Base-by-base conservation (phyloP, 2,113 vertebrate species). In the Lasiurus cinereus region DNA sequence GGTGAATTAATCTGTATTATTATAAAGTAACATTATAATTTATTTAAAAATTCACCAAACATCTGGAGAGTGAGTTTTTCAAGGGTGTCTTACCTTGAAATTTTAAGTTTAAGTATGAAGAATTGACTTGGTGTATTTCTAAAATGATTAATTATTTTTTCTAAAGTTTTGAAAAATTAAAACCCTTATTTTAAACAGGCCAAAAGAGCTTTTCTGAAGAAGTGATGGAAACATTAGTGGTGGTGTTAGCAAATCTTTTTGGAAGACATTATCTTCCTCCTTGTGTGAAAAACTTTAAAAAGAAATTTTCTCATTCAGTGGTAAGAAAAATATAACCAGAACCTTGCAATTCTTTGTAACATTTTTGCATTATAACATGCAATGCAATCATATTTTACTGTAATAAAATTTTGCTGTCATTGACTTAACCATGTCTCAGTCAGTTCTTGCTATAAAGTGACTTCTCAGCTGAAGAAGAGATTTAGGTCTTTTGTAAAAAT, bases 211-310 rank as follows among this genome's bases (percentile, higher is more conserved):
- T 98, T 90, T 96, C 97, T 74, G 77, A 97, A 70, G 46, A 50
- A 59, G 96, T 97, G n/a, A 88, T 98, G 95, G 97, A 98, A 93
- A 96, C 82, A 2, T 89, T 98, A 48, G 94, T 98, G 70, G 93
- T 98, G 16, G 50, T 98, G 76, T 73, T 98, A 95, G 96, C 97
- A 50, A 95, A 98, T 50, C 88, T 98, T 6, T 98, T 97, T 94
- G 97, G 97, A 80, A 97, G 95, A 88, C 73, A 0, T 2, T 54
- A 92, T 33, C 78, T 98, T 90, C 88, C 96, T 92, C 94, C 97
- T 4, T 96, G 90, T 85, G 82, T 88, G 56, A 50, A 18, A 36
- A 64, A 90, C 14, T 85, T 80, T 18, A 66, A 87, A 90, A 15
- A 0, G 12, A 82, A 0, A 5, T 96, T 93, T 94, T 90, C 15